A percentile compares a stretch with the other conserved stretches of the same genome.
Evolutionary conservation across 2,113 vertebrate species (phyloP).

Genomic region (Hemicordylus capensis): DNA sequence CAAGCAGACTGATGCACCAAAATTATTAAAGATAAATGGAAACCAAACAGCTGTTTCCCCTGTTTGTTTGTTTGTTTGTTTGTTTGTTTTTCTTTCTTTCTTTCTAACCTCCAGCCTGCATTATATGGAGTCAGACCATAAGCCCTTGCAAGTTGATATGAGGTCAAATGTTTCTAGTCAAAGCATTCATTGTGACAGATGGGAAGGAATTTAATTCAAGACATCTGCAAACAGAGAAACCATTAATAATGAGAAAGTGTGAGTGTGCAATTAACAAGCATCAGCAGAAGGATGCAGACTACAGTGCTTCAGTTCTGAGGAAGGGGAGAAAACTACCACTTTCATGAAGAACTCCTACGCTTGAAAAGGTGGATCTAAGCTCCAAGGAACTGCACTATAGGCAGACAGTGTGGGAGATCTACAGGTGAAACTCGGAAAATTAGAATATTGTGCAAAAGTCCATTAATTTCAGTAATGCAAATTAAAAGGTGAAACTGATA

Average conservation of each 20-base stretch:
- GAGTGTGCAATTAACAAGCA: background rate
- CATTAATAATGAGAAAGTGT: background rate
- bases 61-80: background rate
- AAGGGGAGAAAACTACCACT: background rate
- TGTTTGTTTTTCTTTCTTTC: background rate
- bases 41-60: background rate
- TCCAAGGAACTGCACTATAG: no score
- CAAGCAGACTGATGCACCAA: background rate
- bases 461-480: no score
- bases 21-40: background rate
- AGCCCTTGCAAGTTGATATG: background rate
- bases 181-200: background rate
- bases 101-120: background rate
- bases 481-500: no score
- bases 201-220: background rate
- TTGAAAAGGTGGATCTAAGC: no score
- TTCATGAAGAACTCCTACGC: no score
- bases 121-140: no score
- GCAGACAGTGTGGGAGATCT: no score
- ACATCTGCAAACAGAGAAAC: background rate
- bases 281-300: background rate
- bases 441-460: no score
- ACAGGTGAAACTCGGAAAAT: no score
- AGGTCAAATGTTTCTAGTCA: background rate
- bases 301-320: background rate